Base-by-base conservation (phyloP, 2,113 vertebrate genomes). In the Eidolon helvum region DNA sequence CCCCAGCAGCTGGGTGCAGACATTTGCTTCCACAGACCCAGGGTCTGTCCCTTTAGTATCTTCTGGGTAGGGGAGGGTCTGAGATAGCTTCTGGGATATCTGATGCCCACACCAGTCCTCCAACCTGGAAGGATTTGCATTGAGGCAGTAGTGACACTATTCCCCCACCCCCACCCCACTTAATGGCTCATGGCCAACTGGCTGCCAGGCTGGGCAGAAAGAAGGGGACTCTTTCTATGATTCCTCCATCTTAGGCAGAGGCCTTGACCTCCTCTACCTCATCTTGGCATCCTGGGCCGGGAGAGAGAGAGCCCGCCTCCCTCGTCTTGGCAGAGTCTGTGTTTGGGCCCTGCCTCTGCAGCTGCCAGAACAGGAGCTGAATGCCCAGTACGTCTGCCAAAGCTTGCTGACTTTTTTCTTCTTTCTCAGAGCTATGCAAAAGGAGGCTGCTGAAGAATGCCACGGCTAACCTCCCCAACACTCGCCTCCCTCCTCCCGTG, bases 381-480 rank as follows among this genome's bases (percentile, higher is more conserved):
- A 95, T 4, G 14, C 77, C 38, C 57, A 10, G 30, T 48, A 90
- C 45, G 18, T 33, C 10, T 43, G 97, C 97, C 85, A 92, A 97
- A 89, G 89, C 87, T 10, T 12, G 92, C 88, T 71, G 79, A 95
- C 71, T 95, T 91, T 92, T 97, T 92, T 92, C 93, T 97, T 72
- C 19, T 92, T 59, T 87, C 45, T 18, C 9, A n/a, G 87, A 98
- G 93, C 96, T 98, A 98, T 97, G 95, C 96, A 98, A 96, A 97
- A 68, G 84, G 91, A 95, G 91, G 87, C 94, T 16, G 75, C 97
- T 74, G 63, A 96, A 59, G 95, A 98, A 97, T 97, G 98, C 35
- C 24, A 69, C n/a, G 3, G 2, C 74, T 50, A 90, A 74, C 91
- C 90, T 95, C 63, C 80, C 91, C 68, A 59, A 69, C 57, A 53